Percentiles rank a stretch among this genome's conserved stretches.
Evolutionary conservation across 2,797 vertebrate genomes (phyloP).

Genomic region (Paedocypris micromegethes): DNA sequence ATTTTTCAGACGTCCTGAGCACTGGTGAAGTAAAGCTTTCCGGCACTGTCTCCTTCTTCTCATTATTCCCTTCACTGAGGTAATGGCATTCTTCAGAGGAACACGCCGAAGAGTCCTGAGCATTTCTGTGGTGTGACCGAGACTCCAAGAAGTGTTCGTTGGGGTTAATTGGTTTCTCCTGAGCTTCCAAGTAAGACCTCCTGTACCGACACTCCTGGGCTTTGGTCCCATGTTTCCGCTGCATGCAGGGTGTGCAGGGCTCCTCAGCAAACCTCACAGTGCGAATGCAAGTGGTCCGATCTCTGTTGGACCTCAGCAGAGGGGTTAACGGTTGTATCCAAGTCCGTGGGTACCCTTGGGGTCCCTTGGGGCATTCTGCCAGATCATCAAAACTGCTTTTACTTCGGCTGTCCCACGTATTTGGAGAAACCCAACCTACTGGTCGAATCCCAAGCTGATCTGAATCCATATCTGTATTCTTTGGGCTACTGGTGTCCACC

Average conservation of each 20-base stretch:
- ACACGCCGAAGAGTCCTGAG: background rate
- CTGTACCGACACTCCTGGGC: slow-evolving; percentile 65
- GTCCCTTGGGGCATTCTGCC: slow-evolving; percentile 66
- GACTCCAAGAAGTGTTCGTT: slow-evolving; percentile 9
- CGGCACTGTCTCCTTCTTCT: background rate
- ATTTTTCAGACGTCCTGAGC: slow-evolving; percentile 66
- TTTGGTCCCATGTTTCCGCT: slow-evolving; percentile 61
- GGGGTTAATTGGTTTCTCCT: slow-evolving; percentile 66
- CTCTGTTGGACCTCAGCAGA: slow-evolving; percentile 7
- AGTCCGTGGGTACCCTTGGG: background rate
- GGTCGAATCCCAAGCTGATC: slow-evolving; percentile 53
- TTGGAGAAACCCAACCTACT: slow-evolving; percentile 62
- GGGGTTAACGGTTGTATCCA: slow-evolving; percentile 16
- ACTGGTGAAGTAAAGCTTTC: slow-evolving; percentile 62
- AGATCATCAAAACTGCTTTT: slow-evolving; percentile 69
- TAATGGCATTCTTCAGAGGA: slow-evolving; percentile 34
- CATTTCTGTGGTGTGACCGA: too few species aligned
- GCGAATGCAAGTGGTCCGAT: slow-evolving; percentile 47
- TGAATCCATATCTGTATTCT: slow-evolving; percentile 66
- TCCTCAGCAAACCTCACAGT: slow-evolving; percentile 64
- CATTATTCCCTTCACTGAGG: background rate
- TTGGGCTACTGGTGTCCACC: slow-evolving; percentile 54
- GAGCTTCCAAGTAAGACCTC: slow-evolving; percentile 71
- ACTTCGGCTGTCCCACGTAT: slow-evolving; percentile 60
- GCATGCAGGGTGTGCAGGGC: slow-evolving; percentile 68